These are phyloP conservation scores for Patiria miniata DNA, from an alignment of 35 echinoderm and acorn worm species.

Conservation along the genomic window DNA sequence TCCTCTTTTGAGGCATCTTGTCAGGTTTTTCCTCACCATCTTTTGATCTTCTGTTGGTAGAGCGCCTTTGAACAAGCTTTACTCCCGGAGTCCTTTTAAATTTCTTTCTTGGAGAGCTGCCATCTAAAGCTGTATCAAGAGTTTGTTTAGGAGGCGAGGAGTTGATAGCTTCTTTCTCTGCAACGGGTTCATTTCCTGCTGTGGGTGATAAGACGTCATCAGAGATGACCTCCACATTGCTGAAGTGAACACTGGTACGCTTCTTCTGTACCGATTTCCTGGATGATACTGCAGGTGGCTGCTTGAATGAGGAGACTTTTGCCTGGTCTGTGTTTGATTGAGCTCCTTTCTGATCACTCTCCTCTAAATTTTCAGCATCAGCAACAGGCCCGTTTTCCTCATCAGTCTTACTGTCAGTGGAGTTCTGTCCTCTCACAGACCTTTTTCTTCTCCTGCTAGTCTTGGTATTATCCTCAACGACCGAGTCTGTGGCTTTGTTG, in stretches of 20 bases:
- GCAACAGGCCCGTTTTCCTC: background rate
- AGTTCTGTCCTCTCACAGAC: background rate
- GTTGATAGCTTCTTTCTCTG: too few relatives aligned
- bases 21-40: background rate
- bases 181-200: too few relatives aligned
- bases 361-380: too few relatives aligned
- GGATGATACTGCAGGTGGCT: background rate
- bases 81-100: background rate
- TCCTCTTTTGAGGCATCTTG: background rate
- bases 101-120: slow-evolving; percentile 1
- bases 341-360: too few relatives aligned
- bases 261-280: background rate
- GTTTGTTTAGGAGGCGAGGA: too few relatives aligned
- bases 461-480: background rate
- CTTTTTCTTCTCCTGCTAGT: background rate
- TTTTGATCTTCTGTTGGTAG: background rate
- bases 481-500: background rate
- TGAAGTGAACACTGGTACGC: slow-evolving; percentile 1
- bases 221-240: background rate
- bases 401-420: background rate
- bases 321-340: too few relatives aligned
- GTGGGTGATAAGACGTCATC: too few relatives aligned
- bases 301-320: too few relatives aligned
- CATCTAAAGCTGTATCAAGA: background rate
- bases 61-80: background rate